These are phyloP conservation scores for Athalia circularis DNA, from an alignment of 2,888 invertebrate species.

Conservation along the genomic window DNA sequence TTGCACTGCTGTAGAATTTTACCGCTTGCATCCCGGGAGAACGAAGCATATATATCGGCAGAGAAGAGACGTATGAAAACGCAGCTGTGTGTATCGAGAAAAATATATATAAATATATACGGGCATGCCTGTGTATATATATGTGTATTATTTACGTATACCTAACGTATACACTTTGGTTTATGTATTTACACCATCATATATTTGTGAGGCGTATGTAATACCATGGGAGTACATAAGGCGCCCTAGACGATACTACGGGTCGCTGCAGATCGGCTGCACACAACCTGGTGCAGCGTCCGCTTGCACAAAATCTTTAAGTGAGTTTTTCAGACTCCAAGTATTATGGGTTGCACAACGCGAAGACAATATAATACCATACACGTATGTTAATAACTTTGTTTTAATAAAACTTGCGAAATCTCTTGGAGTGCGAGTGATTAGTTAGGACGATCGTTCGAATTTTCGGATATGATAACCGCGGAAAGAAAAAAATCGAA, in stretches of 20 bases:
- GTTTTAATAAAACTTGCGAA: too few relatives aligned
- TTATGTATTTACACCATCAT: neutral
- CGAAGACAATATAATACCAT: too few relatives aligned
- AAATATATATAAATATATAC: neutral
- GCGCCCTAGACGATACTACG: slow-evolving; percentile 27
- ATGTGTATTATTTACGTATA: neutral
- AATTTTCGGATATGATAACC: too few relatives aligned
- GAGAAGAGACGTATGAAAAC: too few relatives aligned
- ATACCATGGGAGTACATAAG: slow-evolving; percentile 7
- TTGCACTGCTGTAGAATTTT: neutral
- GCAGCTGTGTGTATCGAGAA: neutral
- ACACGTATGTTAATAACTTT: too few relatives aligned
- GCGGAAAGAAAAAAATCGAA: too few relatives aligned
- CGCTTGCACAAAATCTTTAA: slow-evolving; percentile 17
- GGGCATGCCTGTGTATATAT: neutral
- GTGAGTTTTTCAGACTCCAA: neutral
- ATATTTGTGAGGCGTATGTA: neutral
- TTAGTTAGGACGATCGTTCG: too few relatives aligned
- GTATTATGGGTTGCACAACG: too few relatives aligned
- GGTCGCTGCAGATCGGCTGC: slow-evolving; percentile 19
- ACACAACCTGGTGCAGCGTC: neutral
- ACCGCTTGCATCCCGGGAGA: slow-evolving; percentile 40
- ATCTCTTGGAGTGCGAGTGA: too few relatives aligned
- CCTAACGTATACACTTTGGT: neutral
- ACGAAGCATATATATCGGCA: neutral